Evolutionary conservation across 2,797 vertebrate species (phyloP), one percentile per base, ranked within the genome.

Genomic region (Syngnathus rostellatus): DNA sequence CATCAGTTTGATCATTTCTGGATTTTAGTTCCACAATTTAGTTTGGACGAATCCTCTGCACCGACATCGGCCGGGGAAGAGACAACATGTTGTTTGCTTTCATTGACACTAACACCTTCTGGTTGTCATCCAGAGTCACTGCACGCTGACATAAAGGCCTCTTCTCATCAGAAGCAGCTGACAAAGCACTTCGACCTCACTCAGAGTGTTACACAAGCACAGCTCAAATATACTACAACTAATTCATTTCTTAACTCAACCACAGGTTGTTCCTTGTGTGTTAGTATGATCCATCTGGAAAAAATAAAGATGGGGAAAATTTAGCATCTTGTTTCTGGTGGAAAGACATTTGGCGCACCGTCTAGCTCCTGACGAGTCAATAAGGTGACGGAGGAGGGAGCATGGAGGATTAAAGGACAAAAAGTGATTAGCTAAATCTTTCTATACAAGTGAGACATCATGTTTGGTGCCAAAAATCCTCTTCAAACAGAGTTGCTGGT

Each of bases 131-230:
- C 46, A 63, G 66, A 68, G 50, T 12, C 50, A 58, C 67, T 72
- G 65, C 67, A 72, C 64, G 64, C 39, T 63, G 69, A 71, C 74
- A 73, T 60, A 16, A 70, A 69, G 40, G 65, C 65, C 70, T 68
- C 67, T 83, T 70, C 61, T 68, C 61, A 66, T 87, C 84, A 73
- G 23, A 43, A 72, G 57, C 85, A 86, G 82, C 77, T 85, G 86
- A 75, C 74, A 59, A 4, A 11, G 6, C 57, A 70, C 66, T 75
- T 65, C 17, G 53, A 57, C 41, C 53, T 17, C 61, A 23, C 37
- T 54, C 37, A 8, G 61, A 12, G 66, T 51, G 19, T 64, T 64
- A 21, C n/a, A 55, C 9, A 68, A 41, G 54, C 55, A 66, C 1
- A 43, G 31, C 45, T 62, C 3, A 12, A 62, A 23, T 46, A 17